Percentiles rank a stretch among this genome's conserved stretches.
Evolutionary conservation across 2,797 vertebrate species (phyloP).

Genomic region (Aythya fuligula): DNA sequence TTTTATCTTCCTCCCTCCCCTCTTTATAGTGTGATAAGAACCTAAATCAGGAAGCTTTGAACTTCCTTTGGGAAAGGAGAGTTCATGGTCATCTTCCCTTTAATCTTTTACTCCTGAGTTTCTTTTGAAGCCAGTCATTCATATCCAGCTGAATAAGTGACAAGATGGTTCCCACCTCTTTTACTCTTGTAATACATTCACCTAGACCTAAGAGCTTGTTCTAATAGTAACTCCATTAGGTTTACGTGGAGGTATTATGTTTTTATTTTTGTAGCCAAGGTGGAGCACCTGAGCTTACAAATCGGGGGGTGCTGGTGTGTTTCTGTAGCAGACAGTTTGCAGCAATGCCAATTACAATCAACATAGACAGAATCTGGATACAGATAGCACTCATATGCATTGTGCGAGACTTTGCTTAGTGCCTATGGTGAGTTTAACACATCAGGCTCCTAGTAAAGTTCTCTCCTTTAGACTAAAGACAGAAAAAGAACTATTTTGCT

Average conservation of each 20-base stretch:
- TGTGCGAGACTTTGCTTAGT: neutral
- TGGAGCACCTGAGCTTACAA: conserved; percentile 26
- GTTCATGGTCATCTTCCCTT: conserved; percentile 59
- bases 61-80: conserved; percentile 64
- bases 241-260: conserved; percentile 4
- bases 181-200: neutral
- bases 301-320: neutral
- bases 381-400: neutral
- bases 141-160: conserved; percentile 49
- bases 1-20: conserved; percentile 73
- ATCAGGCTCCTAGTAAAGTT: neutral
- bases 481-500: neutral
- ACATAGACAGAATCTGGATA: neutral
- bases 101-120: conserved; percentile 58
- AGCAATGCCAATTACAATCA: neutral
- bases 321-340: neutral
- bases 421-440: neutral
- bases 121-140: conserved; percentile 67
- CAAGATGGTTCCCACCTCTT: conserved; percentile 46
- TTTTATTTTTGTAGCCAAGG: conserved; percentile 25
- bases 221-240: conserved; percentile 16
- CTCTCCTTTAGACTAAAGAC: neutral
- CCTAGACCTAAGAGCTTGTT: conserved; percentile 46
- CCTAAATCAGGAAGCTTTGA: conserved; percentile 62
- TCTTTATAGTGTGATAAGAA: conserved; percentile 63